phyloP scores from a whole-genome alignment of 2,113 vertebrate genomes.

The Thalassarche chlororhynchos region DNA sequence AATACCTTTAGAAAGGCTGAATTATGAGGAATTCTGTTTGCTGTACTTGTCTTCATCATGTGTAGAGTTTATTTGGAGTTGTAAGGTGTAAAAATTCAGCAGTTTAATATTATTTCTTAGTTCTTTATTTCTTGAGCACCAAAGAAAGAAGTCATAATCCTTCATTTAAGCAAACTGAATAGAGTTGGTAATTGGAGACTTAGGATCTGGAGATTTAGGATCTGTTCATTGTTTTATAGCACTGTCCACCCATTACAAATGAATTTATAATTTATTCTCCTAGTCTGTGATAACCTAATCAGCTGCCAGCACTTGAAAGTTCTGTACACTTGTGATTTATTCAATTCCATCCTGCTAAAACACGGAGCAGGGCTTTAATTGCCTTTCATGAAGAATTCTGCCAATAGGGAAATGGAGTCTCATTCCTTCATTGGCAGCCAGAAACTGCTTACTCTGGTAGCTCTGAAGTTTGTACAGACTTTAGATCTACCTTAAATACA shows the following conservation, averaged over 20 bases:
- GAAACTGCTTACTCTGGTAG: neutral
- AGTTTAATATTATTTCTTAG: neutral
- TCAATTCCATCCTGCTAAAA: neutral
- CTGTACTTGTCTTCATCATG: neutral
- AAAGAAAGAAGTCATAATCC: neutral
- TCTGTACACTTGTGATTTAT: neutral
- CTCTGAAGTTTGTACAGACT: neutral
- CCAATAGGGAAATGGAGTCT: neutral
- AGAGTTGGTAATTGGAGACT: neutral
- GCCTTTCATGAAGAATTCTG: neutral
- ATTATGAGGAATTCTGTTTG: neutral
- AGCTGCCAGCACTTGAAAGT: neutral
- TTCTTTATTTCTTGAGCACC: neutral
- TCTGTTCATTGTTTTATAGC: neutral
- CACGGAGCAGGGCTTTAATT: neutral
- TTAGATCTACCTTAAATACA: neutral
- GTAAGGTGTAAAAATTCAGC: neutral
- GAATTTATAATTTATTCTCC: neutral
- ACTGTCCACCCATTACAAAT: neutral
- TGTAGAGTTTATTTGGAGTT: neutral
- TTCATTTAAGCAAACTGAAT: neutral
- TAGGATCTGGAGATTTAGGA: neutral
- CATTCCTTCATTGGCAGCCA: neutral
- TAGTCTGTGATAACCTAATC: neutral
- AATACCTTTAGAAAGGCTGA: neutral